A percentile compares a stretch with the other conserved stretches of the same genome.
Evolutionary conservation across 2,888 invertebrate species (phyloP).

Genomic region (Malthinus seriepunctatus): DNA sequence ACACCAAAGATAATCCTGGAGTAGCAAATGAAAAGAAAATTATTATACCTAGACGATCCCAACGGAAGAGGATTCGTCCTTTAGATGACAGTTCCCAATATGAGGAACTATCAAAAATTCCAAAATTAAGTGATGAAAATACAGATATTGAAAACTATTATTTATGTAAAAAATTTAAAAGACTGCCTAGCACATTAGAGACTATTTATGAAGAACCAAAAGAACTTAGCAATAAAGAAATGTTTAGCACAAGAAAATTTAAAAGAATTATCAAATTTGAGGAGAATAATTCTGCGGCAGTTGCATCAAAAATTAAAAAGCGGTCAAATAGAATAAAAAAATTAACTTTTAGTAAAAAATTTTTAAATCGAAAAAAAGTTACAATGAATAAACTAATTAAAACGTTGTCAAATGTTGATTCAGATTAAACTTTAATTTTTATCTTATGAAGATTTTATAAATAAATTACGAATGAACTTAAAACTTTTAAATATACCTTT

Average conservation of each 20-base stretch:
- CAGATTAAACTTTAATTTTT: too few species aligned
- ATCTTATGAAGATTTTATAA: too few species aligned
- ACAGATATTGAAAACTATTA: constrained; percentile 18
- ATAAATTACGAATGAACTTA: too few species aligned
- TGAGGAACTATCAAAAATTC: background rate
- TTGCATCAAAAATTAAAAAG: constrained; percentile 16
- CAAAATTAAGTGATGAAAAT: background rate
- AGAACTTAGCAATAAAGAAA: background rate
- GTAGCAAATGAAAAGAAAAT: background rate
- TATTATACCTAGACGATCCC: constrained; percentile 3
- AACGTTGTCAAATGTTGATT: constrained; percentile 5
- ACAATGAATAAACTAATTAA: constrained; percentile 17
- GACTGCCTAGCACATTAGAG: constrained; percentile 16
- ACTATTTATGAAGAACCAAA: constrained; percentile 25
- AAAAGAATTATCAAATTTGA: constrained; percentile 14
- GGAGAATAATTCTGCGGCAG: constrained; percentile 7
- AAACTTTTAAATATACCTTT: too few species aligned
- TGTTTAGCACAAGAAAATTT: constrained; percentile 12
- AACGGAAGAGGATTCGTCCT: constrained; percentile 10
- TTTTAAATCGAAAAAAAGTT: constrained; percentile 20
- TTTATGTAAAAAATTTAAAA: constrained; percentile 18
- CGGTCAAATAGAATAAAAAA: constrained; percentile 15
- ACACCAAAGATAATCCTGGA: background rate
- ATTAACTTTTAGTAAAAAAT: constrained; percentile 11
- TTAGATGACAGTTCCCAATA: background rate